phyloP scores from a whole-genome alignment of 2,888 invertebrate genomes.

The Cantharis nigra region DNA sequence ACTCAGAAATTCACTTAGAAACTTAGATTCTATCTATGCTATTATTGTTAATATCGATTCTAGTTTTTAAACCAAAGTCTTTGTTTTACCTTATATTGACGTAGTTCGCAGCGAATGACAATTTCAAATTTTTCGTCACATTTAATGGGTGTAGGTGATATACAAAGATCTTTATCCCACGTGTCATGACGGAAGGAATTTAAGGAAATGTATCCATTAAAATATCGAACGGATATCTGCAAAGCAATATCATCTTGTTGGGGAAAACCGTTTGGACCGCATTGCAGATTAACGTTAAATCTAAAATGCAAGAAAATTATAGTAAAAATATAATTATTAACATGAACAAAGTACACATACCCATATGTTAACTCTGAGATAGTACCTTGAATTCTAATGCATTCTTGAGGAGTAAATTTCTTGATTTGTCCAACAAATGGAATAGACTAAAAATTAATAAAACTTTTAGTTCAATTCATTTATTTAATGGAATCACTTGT shows the following conservation, averaged over 20 bases:
- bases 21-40: too few relatives aligned
- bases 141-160: conserved; percentile 63
- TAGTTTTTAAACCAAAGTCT: not conserved
- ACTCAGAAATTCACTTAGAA: too few relatives aligned
- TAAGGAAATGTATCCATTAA: conserved; percentile 61
- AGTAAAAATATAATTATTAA: not conserved
- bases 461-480: too few relatives aligned
- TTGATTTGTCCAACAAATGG: conserved; percentile 48
- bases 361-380: conserved; percentile 64
- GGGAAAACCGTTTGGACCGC: conserved; percentile 72
- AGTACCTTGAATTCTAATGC: conserved; percentile 72
- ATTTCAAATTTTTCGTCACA: conserved; percentile 73
- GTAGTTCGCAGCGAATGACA: conserved; percentile 68
- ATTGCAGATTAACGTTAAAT: conserved; percentile 77
- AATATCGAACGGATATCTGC: conserved; percentile 68
- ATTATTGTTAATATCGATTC: too few relatives aligned
- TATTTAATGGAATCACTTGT: too few relatives aligned
- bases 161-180: conserved; percentile 66
- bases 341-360: conserved; percentile 47
- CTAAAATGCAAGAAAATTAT: conserved; percentile 49
- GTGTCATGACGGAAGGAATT: conserved; percentile 61
- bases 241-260: conserved; percentile 74
- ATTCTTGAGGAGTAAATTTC: conserved; percentile 66
- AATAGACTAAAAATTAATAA: too few relatives aligned
- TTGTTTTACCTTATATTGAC: conserved; percentile 38